These are phyloP conservation scores for Achatina immaculata DNA, from an alignment of 1,140 invertebrate species.

Conservation along the genomic window DNA sequence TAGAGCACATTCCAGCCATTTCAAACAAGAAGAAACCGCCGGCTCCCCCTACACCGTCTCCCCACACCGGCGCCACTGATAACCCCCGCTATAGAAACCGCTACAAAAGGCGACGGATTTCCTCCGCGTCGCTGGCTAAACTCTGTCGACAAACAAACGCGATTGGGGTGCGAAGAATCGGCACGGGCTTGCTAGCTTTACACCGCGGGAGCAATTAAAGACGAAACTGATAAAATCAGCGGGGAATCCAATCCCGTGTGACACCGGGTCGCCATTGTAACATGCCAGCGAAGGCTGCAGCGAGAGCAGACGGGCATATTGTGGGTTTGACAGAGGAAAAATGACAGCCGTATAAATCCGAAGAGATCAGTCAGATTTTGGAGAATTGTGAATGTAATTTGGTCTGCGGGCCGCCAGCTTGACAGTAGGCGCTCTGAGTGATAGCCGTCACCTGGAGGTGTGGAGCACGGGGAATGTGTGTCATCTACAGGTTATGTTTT, in stretches of 20 bases:
- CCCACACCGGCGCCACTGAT: background rate
- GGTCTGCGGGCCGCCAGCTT: too few relatives aligned
- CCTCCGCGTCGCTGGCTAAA: conserved; percentile 11
- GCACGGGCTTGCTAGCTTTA: background rate
- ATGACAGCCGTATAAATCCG: too few relatives aligned
- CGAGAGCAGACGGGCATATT: conserved; percentile 2
- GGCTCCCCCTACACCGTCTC: background rate
- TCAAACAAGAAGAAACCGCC: background rate
- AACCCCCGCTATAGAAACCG: conserved; percentile 10
- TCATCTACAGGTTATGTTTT: too few relatives aligned
- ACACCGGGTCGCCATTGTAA: conserved; percentile 1
- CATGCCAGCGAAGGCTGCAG: background rate
- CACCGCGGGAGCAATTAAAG: conserved; percentile 9
- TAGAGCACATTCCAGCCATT: background rate
- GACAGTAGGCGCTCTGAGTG: too few relatives aligned
- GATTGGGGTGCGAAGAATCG: conserved; percentile 3
- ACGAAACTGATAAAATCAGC: conserved; percentile 11
- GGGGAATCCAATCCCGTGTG: background rate
- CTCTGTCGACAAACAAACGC: conserved; percentile 29
- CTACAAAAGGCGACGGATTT: conserved; percentile 24
- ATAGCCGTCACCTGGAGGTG: too few relatives aligned
- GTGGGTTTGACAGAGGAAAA: background rate
- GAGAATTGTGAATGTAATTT: too few relatives aligned
- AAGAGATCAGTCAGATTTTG: too few relatives aligned
- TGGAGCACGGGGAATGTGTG: too few relatives aligned